Base-by-base conservation (phyloP, 2,113 vertebrate species). In the Scomber japonicus region DNA sequence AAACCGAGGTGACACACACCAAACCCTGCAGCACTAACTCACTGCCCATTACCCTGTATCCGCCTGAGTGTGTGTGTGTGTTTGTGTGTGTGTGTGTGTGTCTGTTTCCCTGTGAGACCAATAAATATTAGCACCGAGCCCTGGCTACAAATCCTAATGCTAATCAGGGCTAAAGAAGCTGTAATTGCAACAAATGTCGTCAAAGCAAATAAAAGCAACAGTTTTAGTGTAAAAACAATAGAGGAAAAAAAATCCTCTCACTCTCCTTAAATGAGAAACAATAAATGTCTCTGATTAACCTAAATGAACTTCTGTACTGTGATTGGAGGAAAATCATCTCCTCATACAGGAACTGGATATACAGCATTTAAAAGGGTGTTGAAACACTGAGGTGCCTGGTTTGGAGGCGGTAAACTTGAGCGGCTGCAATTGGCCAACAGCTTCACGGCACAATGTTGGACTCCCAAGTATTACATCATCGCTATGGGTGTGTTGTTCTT, bases 1-100 rank as follows among this genome's bases (percentile, higher is more conserved):
- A 90, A 91, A 91, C 76, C 27, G 78, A 83, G 88, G 78, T 85
- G 88, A 90, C 91, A 87, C 71, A 60, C 82, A 68, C 65, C 70
- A 74, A 40, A 79, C 85, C 83, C 64, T 46, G 67, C 80, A 72
- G 81, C 84, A 84, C 74, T 91, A 87, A 87, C 85, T 90, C 83
- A 88, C 75, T 70, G 66, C 78, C 84, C 84, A 89, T 87, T 89
- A 84, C 76, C 76, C 72, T 75, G 78, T 54, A 72, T 66, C 62
- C 53, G n/a, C 61, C 57, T 53, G 49, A n/a, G 71, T 24, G 76
- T 70, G 71, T 54, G 62, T 61, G 53, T 8, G 60, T 60, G 1
- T n/a, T n/a, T n/a, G 82, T 27, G 60, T 54, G 67, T 40, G 61
- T 63, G 72, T 50, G 11, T 19, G 46, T 31, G 21, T 49, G 54